Percentiles rank a stretch among this genome's conserved stretches.
phyloP scores from a whole-genome alignment of 2,888 invertebrate species.

The Drosophila anomelani region DNA sequence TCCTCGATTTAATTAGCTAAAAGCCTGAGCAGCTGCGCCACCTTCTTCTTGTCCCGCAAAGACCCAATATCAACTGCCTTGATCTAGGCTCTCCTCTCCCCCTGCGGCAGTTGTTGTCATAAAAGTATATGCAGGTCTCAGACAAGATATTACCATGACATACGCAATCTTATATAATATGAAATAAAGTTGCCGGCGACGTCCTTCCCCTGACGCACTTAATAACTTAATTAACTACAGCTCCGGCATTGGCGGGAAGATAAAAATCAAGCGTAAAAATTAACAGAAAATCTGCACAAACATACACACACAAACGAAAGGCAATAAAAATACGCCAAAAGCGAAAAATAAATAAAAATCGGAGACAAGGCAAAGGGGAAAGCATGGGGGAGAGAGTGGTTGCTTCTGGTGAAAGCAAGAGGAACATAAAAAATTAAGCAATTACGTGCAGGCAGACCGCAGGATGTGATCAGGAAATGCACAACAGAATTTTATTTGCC shows the following conservation, averaged over 20 bases:
- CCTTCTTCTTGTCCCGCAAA: conserved; percentile 20
- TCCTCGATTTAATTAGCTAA: conserved; percentile 65
- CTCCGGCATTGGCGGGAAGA: conserved; percentile 51
- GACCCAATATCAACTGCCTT: conserved; percentile 62
- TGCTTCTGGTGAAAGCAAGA: conserved; percentile 37
- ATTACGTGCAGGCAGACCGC: conserved; percentile 69
- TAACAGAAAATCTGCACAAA: conserved; percentile 58
- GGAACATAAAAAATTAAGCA: conserved; percentile 66
- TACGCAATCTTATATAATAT: conserved; percentile 30
- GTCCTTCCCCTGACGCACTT: conserved; percentile 51
- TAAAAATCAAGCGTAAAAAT: conserved; percentile 74
- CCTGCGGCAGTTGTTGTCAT: conserved; percentile 44
- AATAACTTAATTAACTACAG: conserved; percentile 74
- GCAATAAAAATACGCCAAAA: conserved; percentile 52
- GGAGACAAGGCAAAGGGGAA: conserved; percentile 19
- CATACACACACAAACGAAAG: conserved; percentile 1
- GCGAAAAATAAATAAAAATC: conserved; percentile 48
- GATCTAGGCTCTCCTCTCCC: conserved; percentile 59
- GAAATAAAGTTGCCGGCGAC: conserved; percentile 36
- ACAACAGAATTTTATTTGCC: conserved; percentile 68
- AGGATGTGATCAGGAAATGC: conserved; percentile 64
- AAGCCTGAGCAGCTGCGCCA: conserved; percentile 51
- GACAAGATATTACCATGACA: conserved; percentile 25
- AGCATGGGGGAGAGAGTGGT: not conserved
- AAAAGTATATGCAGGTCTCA: conserved; percentile 44